These are phyloP conservation scores for Heliconius ismenius DNA, from an alignment of 2,888 invertebrate species.

Conservation along the genomic window DNA sequence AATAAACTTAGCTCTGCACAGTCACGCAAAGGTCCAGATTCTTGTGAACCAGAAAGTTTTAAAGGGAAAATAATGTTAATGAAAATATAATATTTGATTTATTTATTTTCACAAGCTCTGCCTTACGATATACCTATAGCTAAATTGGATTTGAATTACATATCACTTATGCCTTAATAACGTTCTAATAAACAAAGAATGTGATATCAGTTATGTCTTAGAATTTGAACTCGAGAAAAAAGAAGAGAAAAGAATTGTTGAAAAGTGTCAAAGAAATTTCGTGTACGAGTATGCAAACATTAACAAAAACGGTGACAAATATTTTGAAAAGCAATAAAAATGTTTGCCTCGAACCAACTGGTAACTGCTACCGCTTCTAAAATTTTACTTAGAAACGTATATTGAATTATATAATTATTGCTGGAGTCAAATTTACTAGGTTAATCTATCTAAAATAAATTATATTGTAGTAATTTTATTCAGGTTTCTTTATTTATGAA, in stretches of 20 bases:
- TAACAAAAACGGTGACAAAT: conserved; percentile 5
- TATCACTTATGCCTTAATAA: neutral
- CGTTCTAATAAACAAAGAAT: neutral
- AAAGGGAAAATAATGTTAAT: no score
- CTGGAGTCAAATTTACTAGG: neutral
- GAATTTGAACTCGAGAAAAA: neutral
- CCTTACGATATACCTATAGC: neutral
- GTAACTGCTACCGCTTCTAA: conserved; percentile 2
- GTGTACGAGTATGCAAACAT: neutral
- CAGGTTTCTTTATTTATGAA: no score
- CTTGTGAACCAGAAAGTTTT: neutral
- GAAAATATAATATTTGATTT: no score
- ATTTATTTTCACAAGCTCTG: no score
- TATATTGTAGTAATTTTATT: no score
- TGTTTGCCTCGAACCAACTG: conserved; percentile 27
- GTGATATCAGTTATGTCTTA: neutral
- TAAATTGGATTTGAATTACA: no score
- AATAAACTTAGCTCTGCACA: neutral
- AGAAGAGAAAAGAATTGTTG: neutral
- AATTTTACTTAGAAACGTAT: neutral
- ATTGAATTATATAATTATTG: neutral
- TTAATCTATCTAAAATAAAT: no score
- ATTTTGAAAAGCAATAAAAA: conserved; percentile 17
- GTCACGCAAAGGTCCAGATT: neutral
- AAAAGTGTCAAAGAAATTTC: conserved; percentile 4